Conservation (phyloP, 2,888 invertebrate species). For the Mythimna albipuncta region DNA sequence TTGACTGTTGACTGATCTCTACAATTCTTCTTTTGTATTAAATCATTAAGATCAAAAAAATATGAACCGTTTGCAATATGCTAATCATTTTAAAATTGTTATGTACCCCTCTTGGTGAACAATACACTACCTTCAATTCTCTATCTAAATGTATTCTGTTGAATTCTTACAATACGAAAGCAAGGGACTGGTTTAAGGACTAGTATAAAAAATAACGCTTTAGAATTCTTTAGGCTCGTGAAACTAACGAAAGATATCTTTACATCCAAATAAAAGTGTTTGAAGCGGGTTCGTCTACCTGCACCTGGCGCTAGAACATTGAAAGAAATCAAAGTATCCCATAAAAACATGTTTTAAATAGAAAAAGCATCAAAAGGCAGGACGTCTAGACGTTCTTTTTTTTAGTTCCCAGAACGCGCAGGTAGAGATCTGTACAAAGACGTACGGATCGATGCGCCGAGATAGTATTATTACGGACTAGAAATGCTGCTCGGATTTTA, state of each 20-base stretch:
- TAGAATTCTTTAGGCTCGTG: slow-evolving; percentile 64
- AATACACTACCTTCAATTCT: slow-evolving; percentile 42
- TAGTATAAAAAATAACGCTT: slow-evolving; percentile 67
- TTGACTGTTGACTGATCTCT: slow-evolving; percentile 18
- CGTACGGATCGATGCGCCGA: slow-evolving; percentile 52
- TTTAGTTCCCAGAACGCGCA: slow-evolving; percentile 84
- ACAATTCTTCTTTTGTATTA: slow-evolving; percentile 17
- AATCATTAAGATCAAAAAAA: not conserved
- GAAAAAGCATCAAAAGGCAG: slow-evolving; percentile 86
- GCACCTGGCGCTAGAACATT: slow-evolving; percentile 85
- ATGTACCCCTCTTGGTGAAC: slow-evolving; percentile 33
- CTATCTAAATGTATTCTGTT: slow-evolving; percentile 43
- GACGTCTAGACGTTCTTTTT: slow-evolving; percentile 88
- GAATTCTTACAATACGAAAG: slow-evolving; percentile 52
- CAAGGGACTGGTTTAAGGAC: slow-evolving; percentile 59
- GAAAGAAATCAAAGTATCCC: slow-evolving; percentile 80
- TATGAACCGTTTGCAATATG: slow-evolving; percentile 40
- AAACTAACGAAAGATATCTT: slow-evolving; percentile 75
- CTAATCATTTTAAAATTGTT: slow-evolving; percentile 40
- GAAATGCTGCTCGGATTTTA: slow-evolving; percentile 51
- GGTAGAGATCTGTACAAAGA: slow-evolving; percentile 81
- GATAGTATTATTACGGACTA: slow-evolving; percentile 64
- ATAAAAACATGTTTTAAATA: slow-evolving; percentile 85
- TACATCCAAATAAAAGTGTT: slow-evolving; percentile 78
- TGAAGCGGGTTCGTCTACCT: slow-evolving; percentile 80